These are phyloP conservation scores for Hypselothyrea guttata DNA, from an alignment of 2,888 invertebrate genomes.

Conservation along the genomic window DNA sequence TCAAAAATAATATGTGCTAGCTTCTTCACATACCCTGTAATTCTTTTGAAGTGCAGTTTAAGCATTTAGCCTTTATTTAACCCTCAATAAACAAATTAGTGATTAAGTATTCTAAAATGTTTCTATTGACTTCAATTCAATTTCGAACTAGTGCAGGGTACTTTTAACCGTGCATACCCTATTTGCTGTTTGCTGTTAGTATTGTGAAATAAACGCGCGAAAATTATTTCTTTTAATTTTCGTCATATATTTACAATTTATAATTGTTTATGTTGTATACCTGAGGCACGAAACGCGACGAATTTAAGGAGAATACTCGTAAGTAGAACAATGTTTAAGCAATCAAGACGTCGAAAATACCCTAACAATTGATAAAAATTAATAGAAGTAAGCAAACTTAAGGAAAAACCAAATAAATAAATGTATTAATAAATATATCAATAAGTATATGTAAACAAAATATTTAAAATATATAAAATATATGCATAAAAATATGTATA, in stretches of 20 bases:
- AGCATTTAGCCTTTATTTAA: too few species aligned
- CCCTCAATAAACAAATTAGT: too few species aligned
- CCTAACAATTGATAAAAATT: neutral
- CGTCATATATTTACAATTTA: conserved; percentile 22
- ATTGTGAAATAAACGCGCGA: conserved; percentile 25
- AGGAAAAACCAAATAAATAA: too few species aligned
- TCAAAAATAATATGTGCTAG: conserved; percentile 20
- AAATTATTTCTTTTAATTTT: conserved; percentile 28
- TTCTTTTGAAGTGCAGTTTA: too few species aligned
- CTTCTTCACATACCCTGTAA: conserved; percentile 21
- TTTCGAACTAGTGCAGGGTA: conserved; percentile 13
- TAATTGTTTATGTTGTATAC: conserved; percentile 56
- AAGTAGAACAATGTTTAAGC: neutral
- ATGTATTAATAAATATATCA: too few species aligned
- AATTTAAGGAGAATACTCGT: conserved; percentile 22
- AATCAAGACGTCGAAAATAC: conserved; percentile 15
- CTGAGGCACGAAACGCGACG: conserved; percentile 5
- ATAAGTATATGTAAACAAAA: too few species aligned
- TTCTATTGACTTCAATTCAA: neutral
- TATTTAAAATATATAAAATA: too few species aligned
- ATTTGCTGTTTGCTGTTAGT: neutral
- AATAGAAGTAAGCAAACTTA: too few species aligned
- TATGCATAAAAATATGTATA: too few species aligned
- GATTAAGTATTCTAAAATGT: too few species aligned
- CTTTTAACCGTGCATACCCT: neutral